A percentile compares a stretch with the other conserved stretches of the same genome.
These are phyloP conservation scores for Apogon hyalosoma DNA, from an alignment of 2,797 vertebrate species.

Conservation along the genomic window DNA sequence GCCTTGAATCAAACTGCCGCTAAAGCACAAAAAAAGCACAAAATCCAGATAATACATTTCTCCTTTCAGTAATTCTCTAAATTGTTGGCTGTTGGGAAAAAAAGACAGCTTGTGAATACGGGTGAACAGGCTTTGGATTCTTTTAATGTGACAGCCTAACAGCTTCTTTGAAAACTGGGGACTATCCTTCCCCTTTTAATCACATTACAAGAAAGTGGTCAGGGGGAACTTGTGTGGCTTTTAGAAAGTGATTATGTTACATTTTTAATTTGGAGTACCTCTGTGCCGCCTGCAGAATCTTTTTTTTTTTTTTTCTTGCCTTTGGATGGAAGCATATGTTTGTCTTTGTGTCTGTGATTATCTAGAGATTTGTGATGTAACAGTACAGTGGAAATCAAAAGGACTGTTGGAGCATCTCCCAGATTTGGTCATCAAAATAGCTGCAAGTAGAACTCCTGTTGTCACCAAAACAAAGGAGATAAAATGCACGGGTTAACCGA, in stretches of 20 bases:
- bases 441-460: constrained; percentile 12
- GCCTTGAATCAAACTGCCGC: constrained; percentile 33
- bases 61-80: constrained; percentile 51
- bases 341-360: constrained; percentile 19
- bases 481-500: constrained; percentile 2
- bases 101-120: constrained; percentile 23
- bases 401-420: constrained; percentile 13
- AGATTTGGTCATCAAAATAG: constrained; percentile 13
- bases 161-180: constrained; percentile 20
- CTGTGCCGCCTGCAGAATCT: not conserved
- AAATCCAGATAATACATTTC: constrained; percentile 37
- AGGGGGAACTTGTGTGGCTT: constrained; percentile 24
- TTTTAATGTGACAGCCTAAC: constrained; percentile 49
- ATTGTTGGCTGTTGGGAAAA: constrained; percentile 38
- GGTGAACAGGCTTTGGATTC: constrained; percentile 13
- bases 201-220: constrained; percentile 44
- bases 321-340: constrained; percentile 17
- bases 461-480: constrained; percentile 21
- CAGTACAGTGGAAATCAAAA: constrained; percentile 14
- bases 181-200: constrained; percentile 35
- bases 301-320: not conserved
- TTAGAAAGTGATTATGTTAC: constrained; percentile 32
- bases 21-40: constrained; percentile 27
- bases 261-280: constrained; percentile 44
- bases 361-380: constrained; percentile 11